Conservation (phyloP, 2,888 invertebrate genomes). For the Ptychoptera albimana region DNA sequence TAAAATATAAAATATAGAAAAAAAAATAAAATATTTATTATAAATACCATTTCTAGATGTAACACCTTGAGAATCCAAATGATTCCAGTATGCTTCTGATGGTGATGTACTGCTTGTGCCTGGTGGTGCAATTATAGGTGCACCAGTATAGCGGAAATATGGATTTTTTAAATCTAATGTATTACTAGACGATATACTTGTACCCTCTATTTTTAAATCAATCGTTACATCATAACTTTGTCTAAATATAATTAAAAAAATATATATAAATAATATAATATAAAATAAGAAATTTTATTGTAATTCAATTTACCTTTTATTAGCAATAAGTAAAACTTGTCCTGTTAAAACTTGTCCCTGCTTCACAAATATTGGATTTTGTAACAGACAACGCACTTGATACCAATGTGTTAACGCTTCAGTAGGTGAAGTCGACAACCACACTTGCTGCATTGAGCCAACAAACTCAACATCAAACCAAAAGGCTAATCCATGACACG, state of each 20-base stretch:
- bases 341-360: constrained; percentile 85
- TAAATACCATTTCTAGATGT: constrained; percentile 18
- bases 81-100: constrained; percentile 84
- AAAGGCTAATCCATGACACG: constrained; percentile 93
- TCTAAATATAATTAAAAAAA: too few species aligned
- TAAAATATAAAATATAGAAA: constrained; percentile 7
- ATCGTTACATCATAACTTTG: constrained; percentile 99
- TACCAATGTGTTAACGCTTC: constrained; percentile 99
- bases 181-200: constrained; percentile 70
- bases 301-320: constrained; percentile 36
- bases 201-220: constrained; percentile 80
- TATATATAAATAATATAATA: not conserved
- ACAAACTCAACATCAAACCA: constrained; percentile 99
- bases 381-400: constrained; percentile 89
- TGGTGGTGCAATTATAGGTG: constrained; percentile 82
- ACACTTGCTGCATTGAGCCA: constrained; percentile 77
- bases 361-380: constrained; percentile 86
- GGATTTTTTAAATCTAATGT: constrained; percentile 96
- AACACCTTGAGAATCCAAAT: constrained; percentile 55
- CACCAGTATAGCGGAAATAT: constrained; percentile 92
- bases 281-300: not conserved
- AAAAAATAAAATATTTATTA: not conserved
- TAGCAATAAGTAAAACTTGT: constrained; percentile 73
- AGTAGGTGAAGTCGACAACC: constrained; percentile 95
- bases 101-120: constrained; percentile 83